Evolutionary conservation across 2,797 vertebrate genomes (phyloP).

Genomic region (Enteromius argenteus): DNA sequence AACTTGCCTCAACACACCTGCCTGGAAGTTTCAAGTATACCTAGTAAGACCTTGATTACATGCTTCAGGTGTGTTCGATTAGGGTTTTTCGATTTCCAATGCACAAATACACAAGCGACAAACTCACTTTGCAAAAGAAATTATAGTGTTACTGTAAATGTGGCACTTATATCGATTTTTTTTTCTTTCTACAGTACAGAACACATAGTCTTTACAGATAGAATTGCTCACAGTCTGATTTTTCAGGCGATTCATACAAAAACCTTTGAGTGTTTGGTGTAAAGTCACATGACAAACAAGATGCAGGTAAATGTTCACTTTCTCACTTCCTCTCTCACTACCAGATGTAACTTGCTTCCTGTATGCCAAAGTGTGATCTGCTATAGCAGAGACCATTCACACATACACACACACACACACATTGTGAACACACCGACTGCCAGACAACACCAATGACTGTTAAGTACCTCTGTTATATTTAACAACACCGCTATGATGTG

Average conservation of each 20-base stretch:
- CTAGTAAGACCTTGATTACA: too few relatives aligned
- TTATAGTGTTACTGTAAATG: neutral
- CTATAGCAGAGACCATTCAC: neutral
- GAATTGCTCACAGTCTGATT: neutral
- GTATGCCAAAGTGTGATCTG: conserved; percentile 3
- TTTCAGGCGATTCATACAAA: neutral
- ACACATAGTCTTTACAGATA: neutral
- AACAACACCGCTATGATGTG: conserved; percentile 7
- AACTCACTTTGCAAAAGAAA: neutral
- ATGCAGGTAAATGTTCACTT: conserved; percentile 46
- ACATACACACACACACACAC: conserved; percentile 27
- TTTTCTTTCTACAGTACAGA: neutral
- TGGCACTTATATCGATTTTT: neutral
- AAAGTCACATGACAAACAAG: neutral
- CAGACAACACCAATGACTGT: conserved; percentile 33
- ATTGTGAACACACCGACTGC: conserved; percentile 2
- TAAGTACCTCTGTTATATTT: conserved; percentile 31
- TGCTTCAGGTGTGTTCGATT: too few relatives aligned
- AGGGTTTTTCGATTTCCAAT: neutral
- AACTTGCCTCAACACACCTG: too few relatives aligned
- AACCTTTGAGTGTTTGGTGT: conserved; percentile 22
- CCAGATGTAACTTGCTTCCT: conserved; percentile 44
- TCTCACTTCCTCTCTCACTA: conserved; percentile 40
- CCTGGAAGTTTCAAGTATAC: too few relatives aligned
- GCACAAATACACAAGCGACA: neutral